A percentile compares a stretch with the other conserved stretches of the same genome.
phyloP scores from a whole-genome alignment of 2,888 invertebrate genomes.

The Suillia variegata region DNA sequence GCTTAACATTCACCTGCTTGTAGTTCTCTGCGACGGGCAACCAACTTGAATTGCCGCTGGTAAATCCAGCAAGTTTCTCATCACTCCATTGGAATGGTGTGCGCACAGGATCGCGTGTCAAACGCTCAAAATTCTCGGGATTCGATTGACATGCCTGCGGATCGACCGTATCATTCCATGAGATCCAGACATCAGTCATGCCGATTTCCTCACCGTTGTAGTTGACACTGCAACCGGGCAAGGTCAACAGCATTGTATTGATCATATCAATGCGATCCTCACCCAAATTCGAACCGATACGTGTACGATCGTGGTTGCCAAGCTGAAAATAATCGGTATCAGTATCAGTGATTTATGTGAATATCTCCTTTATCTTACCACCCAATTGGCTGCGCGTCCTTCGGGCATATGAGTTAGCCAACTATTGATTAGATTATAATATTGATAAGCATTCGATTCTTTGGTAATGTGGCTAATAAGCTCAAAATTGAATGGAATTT shows the following conservation, averaged over 20 bases:
- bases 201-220: constrained; percentile 79
- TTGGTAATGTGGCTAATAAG: constrained; percentile 65
- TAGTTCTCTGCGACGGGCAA: constrained; percentile 65
- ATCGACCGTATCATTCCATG: constrained; percentile 64
- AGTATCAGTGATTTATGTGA: background rate
- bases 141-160: constrained; percentile 67
- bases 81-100: constrained; percentile 70
- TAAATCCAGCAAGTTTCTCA: constrained; percentile 54
- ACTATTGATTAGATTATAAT: constrained; percentile 63
- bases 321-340: constrained; percentile 60
- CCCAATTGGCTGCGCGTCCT: constrained; percentile 69
- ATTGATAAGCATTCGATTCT: constrained; percentile 64
- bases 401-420: constrained; percentile 69
- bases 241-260: constrained; percentile 77
- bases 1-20: constrained; percentile 65
- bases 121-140: constrained; percentile 64
- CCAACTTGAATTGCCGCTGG: constrained; percentile 50
- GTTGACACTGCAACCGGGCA: constrained; percentile 83
- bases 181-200: constrained; percentile 64
- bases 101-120: constrained; percentile 68
- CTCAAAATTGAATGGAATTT: constrained; percentile 73
- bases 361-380: constrained; percentile 57
- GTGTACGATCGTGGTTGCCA: constrained; percentile 77
- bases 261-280: constrained; percentile 73
- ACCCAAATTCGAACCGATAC: constrained; percentile 73